Evolutionary conservation across 2,113 vertebrate genomes (phyloP).

Genomic region (Rhinolophus ferrumequinum): DNA sequence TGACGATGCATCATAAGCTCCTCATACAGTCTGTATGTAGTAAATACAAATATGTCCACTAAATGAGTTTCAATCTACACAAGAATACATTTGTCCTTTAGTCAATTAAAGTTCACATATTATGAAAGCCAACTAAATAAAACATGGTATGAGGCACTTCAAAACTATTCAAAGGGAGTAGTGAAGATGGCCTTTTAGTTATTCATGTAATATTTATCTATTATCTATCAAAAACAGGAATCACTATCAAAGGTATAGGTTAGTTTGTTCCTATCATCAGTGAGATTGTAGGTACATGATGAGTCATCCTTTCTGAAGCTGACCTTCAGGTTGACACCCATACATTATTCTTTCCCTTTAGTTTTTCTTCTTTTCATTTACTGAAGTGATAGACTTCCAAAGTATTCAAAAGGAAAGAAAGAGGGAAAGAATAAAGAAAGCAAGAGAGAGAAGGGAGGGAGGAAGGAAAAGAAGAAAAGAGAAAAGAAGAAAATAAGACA

Average conservation of each 20-base stretch:
- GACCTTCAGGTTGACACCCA: not conserved
- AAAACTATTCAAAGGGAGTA: not conserved
- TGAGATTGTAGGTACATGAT: not conserved
- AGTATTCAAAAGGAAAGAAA: not conserved
- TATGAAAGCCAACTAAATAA: not conserved
- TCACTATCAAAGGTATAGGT: not conserved
- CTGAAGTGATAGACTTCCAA: not conserved
- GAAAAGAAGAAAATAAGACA: not conserved
- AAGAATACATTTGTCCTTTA: not conserved
- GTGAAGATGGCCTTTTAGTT: not conserved
- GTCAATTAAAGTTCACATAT: not conserved
- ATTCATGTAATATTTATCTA: not conserved
- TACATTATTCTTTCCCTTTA: not conserved
- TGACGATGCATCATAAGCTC: not conserved
- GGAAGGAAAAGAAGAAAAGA: accelerated
- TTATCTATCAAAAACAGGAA: not conserved
- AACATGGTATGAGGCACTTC: not conserved
- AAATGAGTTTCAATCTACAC: not conserved
- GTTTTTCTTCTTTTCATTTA: not conserved
- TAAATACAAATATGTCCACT: not conserved
- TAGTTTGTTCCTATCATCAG: not conserved
- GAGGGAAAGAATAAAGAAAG: not conserved
- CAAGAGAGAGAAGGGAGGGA: not conserved
- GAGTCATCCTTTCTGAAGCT: not conserved
- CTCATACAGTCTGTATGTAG: not conserved